phyloP scores from a whole-genome alignment of 2,113 vertebrate species.

The Ornithorhynchus anatinus region DNA sequence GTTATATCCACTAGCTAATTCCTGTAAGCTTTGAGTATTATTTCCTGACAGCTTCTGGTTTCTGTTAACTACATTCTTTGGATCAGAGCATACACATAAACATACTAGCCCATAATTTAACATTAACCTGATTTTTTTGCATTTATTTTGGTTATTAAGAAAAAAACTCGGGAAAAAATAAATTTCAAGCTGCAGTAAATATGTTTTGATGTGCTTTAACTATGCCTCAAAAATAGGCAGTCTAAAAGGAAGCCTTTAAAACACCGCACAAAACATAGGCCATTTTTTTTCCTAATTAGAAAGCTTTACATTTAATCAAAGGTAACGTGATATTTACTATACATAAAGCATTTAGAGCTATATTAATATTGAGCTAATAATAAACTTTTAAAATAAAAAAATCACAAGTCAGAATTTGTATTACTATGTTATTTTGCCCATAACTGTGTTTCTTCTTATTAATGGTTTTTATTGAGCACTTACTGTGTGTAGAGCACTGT shows the following conservation, averaged over 20 bases:
- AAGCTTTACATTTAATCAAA: slow-evolving; percentile 17
- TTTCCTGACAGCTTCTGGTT: too few species aligned
- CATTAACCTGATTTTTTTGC: slow-evolving; percentile 14
- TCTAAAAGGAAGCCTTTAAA: slow-evolving; percentile 9
- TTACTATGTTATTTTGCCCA: slow-evolving; percentile 38
- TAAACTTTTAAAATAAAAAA: slow-evolving; percentile 29
- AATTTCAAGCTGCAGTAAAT: neutral
- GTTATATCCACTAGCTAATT: too few species aligned
- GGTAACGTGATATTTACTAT: too few species aligned
- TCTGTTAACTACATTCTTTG: neutral
- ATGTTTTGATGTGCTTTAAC: neutral
- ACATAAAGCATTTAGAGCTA: slow-evolving; percentile 10
- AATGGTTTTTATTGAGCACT: too few species aligned
- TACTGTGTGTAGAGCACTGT: too few species aligned
- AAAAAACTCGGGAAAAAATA: slow-evolving; percentile 17
- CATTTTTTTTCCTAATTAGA: slow-evolving; percentile 16
- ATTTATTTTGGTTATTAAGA: neutral
- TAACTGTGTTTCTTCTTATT: slow-evolving; percentile 35
- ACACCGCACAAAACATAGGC: neutral
- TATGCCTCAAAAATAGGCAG: neutral
- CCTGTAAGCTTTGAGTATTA: too few species aligned
- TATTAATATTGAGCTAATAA: slow-evolving; percentile 38
- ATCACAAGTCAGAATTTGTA: slow-evolving; percentile 31
- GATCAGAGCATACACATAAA: neutral
- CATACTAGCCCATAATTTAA: neutral